Evolutionary conservation across 1,140 invertebrate genomes (phyloP).

Genomic region (Melipona quadrifasciata): DNA sequence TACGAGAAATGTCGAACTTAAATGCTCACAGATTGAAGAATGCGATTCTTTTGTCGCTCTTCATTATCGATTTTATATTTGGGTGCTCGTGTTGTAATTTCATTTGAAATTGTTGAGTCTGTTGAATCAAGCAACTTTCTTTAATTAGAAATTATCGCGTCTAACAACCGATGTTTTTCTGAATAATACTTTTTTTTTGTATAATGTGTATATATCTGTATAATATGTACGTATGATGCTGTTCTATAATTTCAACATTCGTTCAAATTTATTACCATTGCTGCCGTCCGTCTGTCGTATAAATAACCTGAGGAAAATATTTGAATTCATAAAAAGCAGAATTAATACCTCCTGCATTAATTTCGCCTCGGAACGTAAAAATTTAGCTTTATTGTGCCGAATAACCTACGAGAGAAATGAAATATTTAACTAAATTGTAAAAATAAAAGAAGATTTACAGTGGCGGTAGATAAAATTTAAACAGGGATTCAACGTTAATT

Average conservation of each 20-base stretch:
- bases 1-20: neutral
- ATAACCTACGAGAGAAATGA: neutral
- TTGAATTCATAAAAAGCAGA: neutral
- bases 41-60: neutral
- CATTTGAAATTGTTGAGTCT: neutral
- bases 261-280: neutral
- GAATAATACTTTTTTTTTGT: neutral
- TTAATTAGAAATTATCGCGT: neutral
- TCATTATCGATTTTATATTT: neutral
- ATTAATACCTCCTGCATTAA: neutral
- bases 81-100: neutral
- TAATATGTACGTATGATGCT: neutral
- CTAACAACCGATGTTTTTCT: neutral
- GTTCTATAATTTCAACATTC: neutral
- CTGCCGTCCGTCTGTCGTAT: neutral
- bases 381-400: neutral
- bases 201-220: too few species aligned
- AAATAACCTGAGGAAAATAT: neutral
- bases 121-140: neutral
- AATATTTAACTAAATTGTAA: neutral
- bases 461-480: neutral
- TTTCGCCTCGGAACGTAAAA: neutral
- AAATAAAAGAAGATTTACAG: neutral
- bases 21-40: neutral
- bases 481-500: neutral